Evolutionary conservation across 2,797 vertebrate species (phyloP).

Genomic region (Galaxias olidus): DNA sequence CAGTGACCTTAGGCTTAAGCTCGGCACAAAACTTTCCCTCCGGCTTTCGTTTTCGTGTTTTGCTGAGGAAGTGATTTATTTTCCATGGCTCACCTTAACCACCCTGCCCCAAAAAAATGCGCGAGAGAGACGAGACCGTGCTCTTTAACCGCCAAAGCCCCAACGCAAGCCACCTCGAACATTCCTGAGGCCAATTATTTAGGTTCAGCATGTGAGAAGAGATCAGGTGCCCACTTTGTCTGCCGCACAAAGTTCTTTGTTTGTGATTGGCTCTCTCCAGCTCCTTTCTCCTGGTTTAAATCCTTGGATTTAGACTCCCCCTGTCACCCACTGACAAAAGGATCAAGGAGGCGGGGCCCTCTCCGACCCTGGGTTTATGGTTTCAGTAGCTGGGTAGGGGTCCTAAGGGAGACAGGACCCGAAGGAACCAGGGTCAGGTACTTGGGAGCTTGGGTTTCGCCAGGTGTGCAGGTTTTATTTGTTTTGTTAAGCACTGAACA

Average conservation of each 20-base stretch:
- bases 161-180: conserved; percentile 54
- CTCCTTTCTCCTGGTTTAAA: conserved; percentile 36
- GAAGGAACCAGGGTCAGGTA: conserved; percentile 57
- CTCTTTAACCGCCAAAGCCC: conserved; percentile 39
- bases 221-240: conserved; percentile 68
- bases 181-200: conserved; percentile 65
- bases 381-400: too few species aligned
- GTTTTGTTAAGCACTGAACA: not conserved
- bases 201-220: conserved; percentile 56
- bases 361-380: conserved; percentile 31
- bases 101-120: conserved; percentile 25
- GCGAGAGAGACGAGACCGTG: conserved; percentile 25
- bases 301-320: conserved; percentile 55
- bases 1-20: conserved; percentile 43
- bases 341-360: conserved; percentile 61
- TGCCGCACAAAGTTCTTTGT: conserved; percentile 43
- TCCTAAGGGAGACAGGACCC: too few species aligned
- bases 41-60: conserved; percentile 51
- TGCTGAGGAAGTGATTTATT: conserved; percentile 60
- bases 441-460: conserved; percentile 45
- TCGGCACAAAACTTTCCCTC: conserved; percentile 62
- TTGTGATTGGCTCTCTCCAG: conserved; percentile 51
- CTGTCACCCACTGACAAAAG: conserved; percentile 63
- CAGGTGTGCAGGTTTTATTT: conserved; percentile 48
- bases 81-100: conserved; percentile 49